A percentile compares a stretch with the other conserved stretches of the same genome.
Evolutionary conservation across 1,140 invertebrate species (phyloP).

Genomic region (Apolygus lucorum): DNA sequence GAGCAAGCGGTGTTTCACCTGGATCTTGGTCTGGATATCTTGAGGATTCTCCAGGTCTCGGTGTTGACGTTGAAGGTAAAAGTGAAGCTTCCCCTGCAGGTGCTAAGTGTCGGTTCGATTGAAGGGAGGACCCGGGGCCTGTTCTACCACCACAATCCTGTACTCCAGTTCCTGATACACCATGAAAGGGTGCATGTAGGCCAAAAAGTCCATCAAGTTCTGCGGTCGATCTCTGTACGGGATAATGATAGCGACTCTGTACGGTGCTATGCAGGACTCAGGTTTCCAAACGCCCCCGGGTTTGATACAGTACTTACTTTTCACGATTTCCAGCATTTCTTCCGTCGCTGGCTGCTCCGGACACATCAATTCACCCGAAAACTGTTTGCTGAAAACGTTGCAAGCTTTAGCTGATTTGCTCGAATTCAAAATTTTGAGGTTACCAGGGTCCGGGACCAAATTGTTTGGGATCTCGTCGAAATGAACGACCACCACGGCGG

Average conservation of each 20-base stretch:
- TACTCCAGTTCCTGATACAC: constrained; percentile 79
- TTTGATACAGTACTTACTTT: constrained; percentile 26
- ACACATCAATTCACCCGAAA: background rate
- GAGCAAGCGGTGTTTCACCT: too few relatives aligned
- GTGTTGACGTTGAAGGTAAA: too few relatives aligned
- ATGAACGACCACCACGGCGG: constrained; percentile 16
- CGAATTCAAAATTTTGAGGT: background rate
- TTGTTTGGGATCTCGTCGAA: constrained; percentile 24
- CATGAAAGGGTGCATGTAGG: constrained; percentile 84
- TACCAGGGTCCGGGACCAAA: constrained; percentile 12
- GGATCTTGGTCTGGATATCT: too few relatives aligned
- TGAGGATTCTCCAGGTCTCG: too few relatives aligned
- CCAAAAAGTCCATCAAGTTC: constrained; percentile 72
- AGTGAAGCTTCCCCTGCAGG: too few relatives aligned
- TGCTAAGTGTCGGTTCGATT: constrained; percentile 93
- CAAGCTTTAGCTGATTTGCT: background rate
- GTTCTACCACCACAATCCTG: constrained; percentile 84
- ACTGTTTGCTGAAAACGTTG: background rate
- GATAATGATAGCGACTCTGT: constrained; percentile 76
- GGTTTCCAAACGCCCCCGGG: constrained; percentile 64
- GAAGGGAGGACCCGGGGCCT: constrained; percentile 66
- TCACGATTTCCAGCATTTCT: constrained; percentile 20
- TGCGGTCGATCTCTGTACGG: constrained; percentile 75
- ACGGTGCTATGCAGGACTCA: constrained; percentile 57
- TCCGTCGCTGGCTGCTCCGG: constrained; percentile 16